Base-by-base conservation (phyloP, 2,113 vertebrate species). In the Oreochromis aureus region DNA sequence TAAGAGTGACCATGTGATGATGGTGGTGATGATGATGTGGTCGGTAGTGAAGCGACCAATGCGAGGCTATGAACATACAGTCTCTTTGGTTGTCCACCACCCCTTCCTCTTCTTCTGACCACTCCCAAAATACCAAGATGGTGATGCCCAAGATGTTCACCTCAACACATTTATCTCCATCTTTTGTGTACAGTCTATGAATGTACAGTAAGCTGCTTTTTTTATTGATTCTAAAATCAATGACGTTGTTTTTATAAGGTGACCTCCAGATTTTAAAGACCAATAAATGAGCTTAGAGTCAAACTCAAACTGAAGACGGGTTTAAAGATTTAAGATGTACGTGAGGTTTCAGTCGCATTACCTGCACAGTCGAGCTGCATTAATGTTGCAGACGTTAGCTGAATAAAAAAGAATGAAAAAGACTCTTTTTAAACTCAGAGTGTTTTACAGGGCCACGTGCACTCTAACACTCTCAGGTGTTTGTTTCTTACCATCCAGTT, bases 351-450 rank as follows among this genome's bases (percentile, higher is more conserved):
- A 32, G 44, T 0, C 4, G 2, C 71, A 51, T 30, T 19, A 76
- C 24, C 24, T 46, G 22, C 24, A 30, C 71, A 12, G 4, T 0
- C 0, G 9, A 0, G 71, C 44, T 11, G 24, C 41, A 76, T 30
- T 76, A 48, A 76, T 76, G 71, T 48, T 76, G 71, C 44, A n/a
- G 19, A 22, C 9, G 3, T 76, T 12, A 76, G 24, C 24, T 30
- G 10, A 76, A 48, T 10, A 48, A 30, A 48, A 30, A 2, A 11
- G 69, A 76, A 30, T 18, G 44, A 76, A 15, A 2, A 11, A 24
- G 22, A 0, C 41, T 9, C 4, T 27, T 10, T 44, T 73, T 18
- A 48, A 48, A 30, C 3, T 1, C 10, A 30, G n/a, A 53, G 51
- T 53, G 19, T 54, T n/a, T 6, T 15, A 46, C 69, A 48, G 71